Conservation (phyloP, 2,797 vertebrate species). For the Chloroceryle inda region DNA sequence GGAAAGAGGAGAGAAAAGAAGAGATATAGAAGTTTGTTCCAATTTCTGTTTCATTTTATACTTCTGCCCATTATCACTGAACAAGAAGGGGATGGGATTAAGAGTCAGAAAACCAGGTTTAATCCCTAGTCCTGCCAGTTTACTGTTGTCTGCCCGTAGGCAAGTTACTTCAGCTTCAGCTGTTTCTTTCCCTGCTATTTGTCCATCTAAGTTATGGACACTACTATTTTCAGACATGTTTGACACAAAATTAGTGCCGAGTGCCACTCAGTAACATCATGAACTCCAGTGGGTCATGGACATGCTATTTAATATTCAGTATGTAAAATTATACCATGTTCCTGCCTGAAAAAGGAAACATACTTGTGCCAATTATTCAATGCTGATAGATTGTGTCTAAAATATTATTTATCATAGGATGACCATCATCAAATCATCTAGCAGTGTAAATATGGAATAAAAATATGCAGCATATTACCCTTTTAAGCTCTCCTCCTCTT, state of each 20-base stretch:
- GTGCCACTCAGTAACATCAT: not conserved
- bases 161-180: not conserved
- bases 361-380: not conserved
- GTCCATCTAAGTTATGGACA: not conserved
- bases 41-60: not conserved
- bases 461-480: not conserved
- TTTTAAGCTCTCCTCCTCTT: not conserved
- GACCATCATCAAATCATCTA: not conserved
- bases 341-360: not conserved
- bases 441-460: not conserved
- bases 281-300: not conserved
- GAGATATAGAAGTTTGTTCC: not conserved
- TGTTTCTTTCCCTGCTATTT: not conserved
- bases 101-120: not conserved
- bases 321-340: not conserved
- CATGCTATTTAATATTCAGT: not conserved
- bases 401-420: not conserved
- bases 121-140: not conserved
- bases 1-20: not conserved
- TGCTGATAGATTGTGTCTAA: not conserved
- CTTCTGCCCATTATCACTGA: not conserved
- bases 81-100: not conserved
- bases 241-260: not conserved
- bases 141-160: not conserved
- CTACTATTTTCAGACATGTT: not conserved